phyloP scores from a whole-genome alignment of 1,140 invertebrate species.

The Pristionchus pacificus region DNA sequence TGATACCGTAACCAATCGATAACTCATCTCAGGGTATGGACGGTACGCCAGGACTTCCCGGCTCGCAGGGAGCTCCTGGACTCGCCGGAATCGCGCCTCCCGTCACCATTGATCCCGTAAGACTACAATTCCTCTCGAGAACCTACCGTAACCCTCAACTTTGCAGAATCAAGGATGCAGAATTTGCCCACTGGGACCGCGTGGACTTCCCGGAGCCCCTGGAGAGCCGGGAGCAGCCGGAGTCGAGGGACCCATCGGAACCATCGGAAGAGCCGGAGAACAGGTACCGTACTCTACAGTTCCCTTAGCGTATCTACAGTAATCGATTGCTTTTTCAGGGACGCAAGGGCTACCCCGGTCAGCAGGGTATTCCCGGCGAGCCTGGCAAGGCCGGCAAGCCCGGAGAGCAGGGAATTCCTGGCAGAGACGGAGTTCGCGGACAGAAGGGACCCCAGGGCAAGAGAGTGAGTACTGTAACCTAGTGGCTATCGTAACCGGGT shows the following conservation, averaged over 20 bases:
- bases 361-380: constrained; percentile 33
- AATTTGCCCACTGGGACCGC: constrained; percentile 37
- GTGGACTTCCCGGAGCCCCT: constrained; percentile 31
- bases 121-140: constrained; percentile 1
- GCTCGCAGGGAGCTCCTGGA: constrained; percentile 45
- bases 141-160: not conserved
- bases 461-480: constrained; percentile 6
- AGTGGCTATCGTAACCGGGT: not conserved
- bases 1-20: not conserved
- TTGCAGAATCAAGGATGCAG: constrained; percentile 49
- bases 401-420: constrained; percentile 32
- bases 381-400: constrained; percentile 31
- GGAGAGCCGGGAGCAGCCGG: constrained; percentile 24
- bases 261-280: constrained; percentile 31
- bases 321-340: no score
- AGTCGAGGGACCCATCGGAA: constrained; percentile 31
- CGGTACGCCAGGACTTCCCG: constrained; percentile 40
- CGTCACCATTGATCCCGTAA: constrained; percentile 50
- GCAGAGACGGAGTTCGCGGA: constrained; percentile 32
- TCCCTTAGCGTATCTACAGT: no score
- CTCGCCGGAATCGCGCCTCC: constrained; percentile 49
- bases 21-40: constrained; percentile 32
- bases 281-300: no score
- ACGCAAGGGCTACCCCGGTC: constrained; percentile 29
- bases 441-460: constrained; percentile 30